Conservation (phyloP, 2,888 invertebrate species). For the Rhorus exstirpatorius region DNA sequence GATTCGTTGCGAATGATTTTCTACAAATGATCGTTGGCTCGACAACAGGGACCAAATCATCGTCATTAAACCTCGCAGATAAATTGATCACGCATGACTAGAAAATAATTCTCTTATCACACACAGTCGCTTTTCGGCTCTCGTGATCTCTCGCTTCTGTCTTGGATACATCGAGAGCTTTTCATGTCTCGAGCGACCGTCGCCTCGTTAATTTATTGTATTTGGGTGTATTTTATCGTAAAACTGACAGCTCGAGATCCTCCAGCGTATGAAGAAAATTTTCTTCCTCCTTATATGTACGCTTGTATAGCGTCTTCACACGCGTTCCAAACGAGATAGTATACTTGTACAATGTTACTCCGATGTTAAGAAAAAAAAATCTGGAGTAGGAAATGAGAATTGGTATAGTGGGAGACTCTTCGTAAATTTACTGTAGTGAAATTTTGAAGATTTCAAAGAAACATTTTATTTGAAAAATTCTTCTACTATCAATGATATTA, state of each 20-base stretch:
- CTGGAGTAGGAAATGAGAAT: not conserved
- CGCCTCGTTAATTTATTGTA: constrained; percentile 47
- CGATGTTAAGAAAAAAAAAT: not conserved
- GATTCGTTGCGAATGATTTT: constrained; percentile 44
- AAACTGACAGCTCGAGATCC: constrained; percentile 34
- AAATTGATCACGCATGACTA: constrained; percentile 53
- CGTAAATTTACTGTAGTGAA: not conserved
- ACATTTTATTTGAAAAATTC: constrained; percentile 2
- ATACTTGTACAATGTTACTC: not conserved
- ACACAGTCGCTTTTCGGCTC: constrained; percentile 43
- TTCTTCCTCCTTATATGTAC: constrained; percentile 38
- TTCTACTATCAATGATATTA: not conserved
- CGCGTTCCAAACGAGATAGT: constrained; percentile 2
- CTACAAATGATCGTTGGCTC: constrained; percentile 49
- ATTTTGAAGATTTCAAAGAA: not conserved
- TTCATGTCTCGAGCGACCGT: constrained; percentile 45
- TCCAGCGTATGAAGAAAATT: constrained; percentile 15
- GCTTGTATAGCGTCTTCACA: constrained; percentile 1
- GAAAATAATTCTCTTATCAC: constrained; percentile 66
- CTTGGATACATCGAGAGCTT: constrained; percentile 30
- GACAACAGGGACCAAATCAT: constrained; percentile 41
- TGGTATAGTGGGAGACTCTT: not conserved
- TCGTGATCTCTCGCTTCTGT: constrained; percentile 11
- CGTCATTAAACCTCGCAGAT: constrained; percentile 32
- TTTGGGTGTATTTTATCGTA: constrained; percentile 43